Base-by-base conservation (phyloP, 2,113 vertebrate species). In the Naja naja region DNA sequence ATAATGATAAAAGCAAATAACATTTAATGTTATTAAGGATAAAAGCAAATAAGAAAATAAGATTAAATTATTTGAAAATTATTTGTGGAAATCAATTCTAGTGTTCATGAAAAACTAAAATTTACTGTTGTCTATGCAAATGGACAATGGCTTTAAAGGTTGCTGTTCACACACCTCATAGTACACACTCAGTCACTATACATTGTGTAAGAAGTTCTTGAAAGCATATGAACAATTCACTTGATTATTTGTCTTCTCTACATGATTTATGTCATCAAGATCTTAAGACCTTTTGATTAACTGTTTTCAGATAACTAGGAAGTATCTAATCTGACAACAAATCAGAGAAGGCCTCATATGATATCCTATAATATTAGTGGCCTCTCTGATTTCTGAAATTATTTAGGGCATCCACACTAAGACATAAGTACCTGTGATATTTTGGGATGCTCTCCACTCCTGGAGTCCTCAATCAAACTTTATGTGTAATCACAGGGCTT, bases 371-470 rank as follows among this genome's bases (percentile, higher is more conserved):
- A 64, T 90, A 93, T 95, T 94, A 94, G 96, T 96, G 94, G 94
- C 74, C 3, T 95, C 95, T 97, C 97, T 95, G 91, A 96, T 96
- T 96, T 95, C 96, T 94, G 92, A 94, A 96, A 97, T 97, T 95
- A 97, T 95, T 88, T 96, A 97, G 95, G 96, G 94, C 90, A 94
- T 87, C 93, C 92, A 85, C 91, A 94, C 95, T 93, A 94, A 97
- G 96, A 95, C 96, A 93, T 95, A 96, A 94, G 96, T 95, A 64
- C 92, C 90, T 95, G 94, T 92, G 96, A 93, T 89, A 96, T 95
- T 97, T 97, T 97, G 94, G 95, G 95, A 96, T 89, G 90, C 90
- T 97, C 95, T 96, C 58, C 89, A 94, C 92, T 96, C 94, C 94
- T 95, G 90, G 94, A 96, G 95, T 96, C 89, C 94, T 94, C 93